Evolutionary conservation across 2,797 vertebrate species (phyloP).

Genomic region (Austrolebias charrua): DNA sequence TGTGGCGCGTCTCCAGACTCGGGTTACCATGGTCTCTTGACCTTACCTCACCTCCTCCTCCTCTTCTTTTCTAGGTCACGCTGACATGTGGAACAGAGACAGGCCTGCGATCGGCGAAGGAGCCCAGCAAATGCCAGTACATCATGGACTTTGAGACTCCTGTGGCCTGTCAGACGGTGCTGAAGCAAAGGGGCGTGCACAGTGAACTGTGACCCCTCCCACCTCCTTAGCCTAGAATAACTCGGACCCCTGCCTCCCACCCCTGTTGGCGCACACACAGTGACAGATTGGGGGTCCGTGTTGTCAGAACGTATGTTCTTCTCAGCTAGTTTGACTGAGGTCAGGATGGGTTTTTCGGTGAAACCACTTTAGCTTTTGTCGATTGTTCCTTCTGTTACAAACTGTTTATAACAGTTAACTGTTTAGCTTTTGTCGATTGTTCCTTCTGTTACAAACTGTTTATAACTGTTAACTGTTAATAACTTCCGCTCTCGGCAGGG

Average conservation of each 20-base stretch:
- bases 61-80: conserved; percentile 83
- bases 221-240: conserved; percentile 56
- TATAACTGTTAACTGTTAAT: too few relatives aligned
- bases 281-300: conserved; percentile 64
- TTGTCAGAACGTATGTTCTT: conserved; percentile 70
- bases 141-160: conserved; percentile 71
- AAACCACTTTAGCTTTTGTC: conserved; percentile 38
- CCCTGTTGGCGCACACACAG: conserved; percentile 33
- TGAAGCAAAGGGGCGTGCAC: conserved; percentile 62
- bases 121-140: conserved; percentile 74
- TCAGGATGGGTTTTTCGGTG: conserved; percentile 42
- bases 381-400: conserved; percentile 29
- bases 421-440: conserved; percentile 33
- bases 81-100: conserved; percentile 83
- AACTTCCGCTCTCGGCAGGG: too few relatives aligned
- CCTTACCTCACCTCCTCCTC: conserved; percentile 42
- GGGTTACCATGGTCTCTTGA: conserved; percentile 60
- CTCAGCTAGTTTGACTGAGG: conserved; percentile 56
- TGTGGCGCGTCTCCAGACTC: conserved; percentile 57
- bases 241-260: conserved; percentile 15
- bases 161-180: conserved; percentile 61
- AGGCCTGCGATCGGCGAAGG: conserved; percentile 78
- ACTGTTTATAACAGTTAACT: too few relatives aligned
- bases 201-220: conserved; percentile 64
- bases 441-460: conserved; percentile 25